Evolutionary conservation across 1,140 invertebrate genomes (phyloP).

Genomic region (Solen grandis): DNA sequence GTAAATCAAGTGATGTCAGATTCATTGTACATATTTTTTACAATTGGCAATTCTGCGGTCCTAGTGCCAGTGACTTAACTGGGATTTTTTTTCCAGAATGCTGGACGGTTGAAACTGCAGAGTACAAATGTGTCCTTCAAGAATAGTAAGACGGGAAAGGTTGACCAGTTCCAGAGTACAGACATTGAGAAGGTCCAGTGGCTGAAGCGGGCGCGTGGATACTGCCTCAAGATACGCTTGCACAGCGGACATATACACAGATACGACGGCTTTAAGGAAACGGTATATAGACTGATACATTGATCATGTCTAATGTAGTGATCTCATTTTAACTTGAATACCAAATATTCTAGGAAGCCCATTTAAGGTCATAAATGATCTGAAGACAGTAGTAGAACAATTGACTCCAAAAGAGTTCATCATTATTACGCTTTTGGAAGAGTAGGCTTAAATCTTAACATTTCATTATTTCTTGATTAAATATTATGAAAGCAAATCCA

Average conservation of each 20-base stretch:
- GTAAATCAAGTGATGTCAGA: too few relatives aligned
- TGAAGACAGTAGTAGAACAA: too few relatives aligned
- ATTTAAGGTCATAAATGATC: background rate
- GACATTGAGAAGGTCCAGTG: constrained; percentile 96
- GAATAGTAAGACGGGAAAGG: constrained; percentile 97
- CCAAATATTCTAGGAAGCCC: background rate
- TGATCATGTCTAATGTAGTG: background rate
- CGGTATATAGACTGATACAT: constrained; percentile 83
- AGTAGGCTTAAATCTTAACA: too few relatives aligned
- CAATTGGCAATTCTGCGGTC: too few relatives aligned
- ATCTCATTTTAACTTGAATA: background rate
- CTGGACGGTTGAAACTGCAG: constrained; percentile 94
- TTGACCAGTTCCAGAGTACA: constrained; percentile 91
- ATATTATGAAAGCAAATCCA: too few relatives aligned
- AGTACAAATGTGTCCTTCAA: constrained; percentile 96
- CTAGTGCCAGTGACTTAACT: too few relatives aligned
- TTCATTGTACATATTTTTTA: too few relatives aligned
- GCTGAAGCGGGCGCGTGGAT: constrained; percentile 93
- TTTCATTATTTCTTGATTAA: too few relatives aligned
- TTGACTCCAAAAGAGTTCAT: too few relatives aligned
- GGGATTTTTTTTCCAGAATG: constrained; percentile 79
- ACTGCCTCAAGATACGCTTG: constrained; percentile 93
- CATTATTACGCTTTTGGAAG: too few relatives aligned
- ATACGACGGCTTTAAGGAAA: constrained; percentile 96
- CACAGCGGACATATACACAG: constrained; percentile 95